A percentile compares a stretch with the other conserved stretches of the same genome.
Evolutionary conservation across 2,113 vertebrate species (phyloP).

Genomic region (Aepyceros melampus): DNA sequence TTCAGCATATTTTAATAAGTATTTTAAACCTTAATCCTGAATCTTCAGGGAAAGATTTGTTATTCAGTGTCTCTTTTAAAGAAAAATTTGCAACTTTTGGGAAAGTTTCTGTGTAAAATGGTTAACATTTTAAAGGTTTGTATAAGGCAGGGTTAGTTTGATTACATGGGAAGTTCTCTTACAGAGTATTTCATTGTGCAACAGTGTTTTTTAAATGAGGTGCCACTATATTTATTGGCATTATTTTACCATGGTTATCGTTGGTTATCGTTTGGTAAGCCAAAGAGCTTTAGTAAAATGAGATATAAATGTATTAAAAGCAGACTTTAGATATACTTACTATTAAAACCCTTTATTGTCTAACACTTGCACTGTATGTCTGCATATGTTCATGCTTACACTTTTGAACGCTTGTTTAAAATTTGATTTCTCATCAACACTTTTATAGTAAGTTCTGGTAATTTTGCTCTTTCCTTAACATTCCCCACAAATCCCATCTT

Average conservation of each 20-base stretch:
- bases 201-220: background rate
- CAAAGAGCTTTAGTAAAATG: background rate
- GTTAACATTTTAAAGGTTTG: background rate
- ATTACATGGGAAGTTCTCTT: background rate
- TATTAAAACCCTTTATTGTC: slow-evolving; percentile 5
- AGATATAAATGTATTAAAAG: slow-evolving; percentile 18
- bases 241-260: background rate
- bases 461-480: slow-evolving; percentile 55
- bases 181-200: background rate
- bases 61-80: background rate
- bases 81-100: background rate
- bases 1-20: background rate
- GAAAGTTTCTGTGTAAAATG: background rate
- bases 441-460: slow-evolving; percentile 64
- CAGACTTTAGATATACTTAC: slow-evolving; percentile 6
- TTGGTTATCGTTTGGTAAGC: slow-evolving; percentile 14
- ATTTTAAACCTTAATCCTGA: background rate
- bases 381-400: slow-evolving; percentile 16
- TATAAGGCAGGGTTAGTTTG: background rate
- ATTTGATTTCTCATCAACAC: slow-evolving; percentile 68
- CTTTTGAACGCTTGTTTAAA: slow-evolving; percentile 56
- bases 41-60: background rate
- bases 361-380: background rate
- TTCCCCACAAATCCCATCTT: slow-evolving; percentile 57
- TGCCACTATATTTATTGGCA: background rate